These are phyloP conservation scores for Diabrotica balteata DNA, from an alignment of 2,888 invertebrate species.

Conservation along the genomic window DNA sequence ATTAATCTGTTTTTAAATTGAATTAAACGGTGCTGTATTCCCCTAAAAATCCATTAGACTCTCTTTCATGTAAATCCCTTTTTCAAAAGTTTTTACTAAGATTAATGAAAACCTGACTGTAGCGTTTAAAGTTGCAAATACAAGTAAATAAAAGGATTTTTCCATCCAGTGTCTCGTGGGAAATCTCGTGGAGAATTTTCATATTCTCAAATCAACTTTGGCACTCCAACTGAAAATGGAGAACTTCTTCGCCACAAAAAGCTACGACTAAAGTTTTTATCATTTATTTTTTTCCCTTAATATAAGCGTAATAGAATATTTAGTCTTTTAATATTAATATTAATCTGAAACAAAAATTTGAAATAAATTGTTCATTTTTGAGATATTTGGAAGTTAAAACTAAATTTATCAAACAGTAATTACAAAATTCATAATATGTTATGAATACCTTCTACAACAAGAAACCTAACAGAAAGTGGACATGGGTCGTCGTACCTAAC, in stretches of 20 bases:
- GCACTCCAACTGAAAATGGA: constrained; percentile 8
- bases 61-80: constrained; percentile 3
- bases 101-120: constrained; percentile 16
- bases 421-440: too few relatives aligned
- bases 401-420: too few relatives aligned
- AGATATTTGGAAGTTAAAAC: too few relatives aligned
- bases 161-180: constrained; percentile 16
- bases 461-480: too few relatives aligned
- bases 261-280: constrained; percentile 1
- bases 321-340: too few relatives aligned
- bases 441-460: too few relatives aligned
- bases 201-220: constrained; percentile 17
- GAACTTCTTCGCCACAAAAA: background rate
- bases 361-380: too few relatives aligned
- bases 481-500: too few relatives aligned
- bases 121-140: constrained; percentile 19
- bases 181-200: constrained; percentile 26
- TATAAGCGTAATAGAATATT: too few relatives aligned
- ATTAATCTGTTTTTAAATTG: background rate
- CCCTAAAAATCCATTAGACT: constrained; percentile 14
- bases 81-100: constrained; percentile 6
- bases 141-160: constrained; percentile 19
- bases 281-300: background rate
- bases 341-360: too few relatives aligned
- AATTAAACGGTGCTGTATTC: constrained; percentile 4